A percentile compares a stretch with the other conserved stretches of the same genome.
Evolutionary conservation across 2,113 vertebrate species (phyloP).

Genomic region (Uropsilus gracilis): DNA sequence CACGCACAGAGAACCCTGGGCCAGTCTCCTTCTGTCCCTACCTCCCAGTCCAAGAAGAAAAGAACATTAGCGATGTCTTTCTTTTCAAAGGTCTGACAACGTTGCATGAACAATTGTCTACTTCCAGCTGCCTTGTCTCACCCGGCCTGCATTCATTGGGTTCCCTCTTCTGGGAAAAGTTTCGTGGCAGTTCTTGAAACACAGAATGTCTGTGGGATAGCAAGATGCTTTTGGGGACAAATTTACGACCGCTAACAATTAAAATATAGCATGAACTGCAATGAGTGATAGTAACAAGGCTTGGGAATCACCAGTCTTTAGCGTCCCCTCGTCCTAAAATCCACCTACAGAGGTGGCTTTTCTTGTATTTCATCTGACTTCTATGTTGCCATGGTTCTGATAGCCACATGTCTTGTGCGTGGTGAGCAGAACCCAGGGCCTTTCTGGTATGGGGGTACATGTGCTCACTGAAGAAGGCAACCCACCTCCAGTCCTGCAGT

Average conservation of each 20-base stretch:
- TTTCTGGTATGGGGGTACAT: neutral
- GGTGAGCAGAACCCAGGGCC: neutral
- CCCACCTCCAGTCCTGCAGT: neutral
- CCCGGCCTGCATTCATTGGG: neutral
- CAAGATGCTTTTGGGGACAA: neutral
- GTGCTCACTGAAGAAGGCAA: neutral
- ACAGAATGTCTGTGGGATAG: neutral
- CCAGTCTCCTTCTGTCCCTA: neutral
- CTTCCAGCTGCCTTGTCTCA: neutral
- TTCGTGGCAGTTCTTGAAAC: neutral
- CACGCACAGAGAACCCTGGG: neutral
- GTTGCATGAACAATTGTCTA: no score
- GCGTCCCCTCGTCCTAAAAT: no score
- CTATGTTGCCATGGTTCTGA: neutral
- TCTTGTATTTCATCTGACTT: neutral
- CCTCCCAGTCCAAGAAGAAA: slow-evolving; percentile 56
- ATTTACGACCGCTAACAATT: neutral
- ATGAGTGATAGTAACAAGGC: neutral
- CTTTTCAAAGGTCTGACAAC: slow-evolving; percentile 75
- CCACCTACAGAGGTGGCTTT: neutral
- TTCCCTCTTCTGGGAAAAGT: neutral
- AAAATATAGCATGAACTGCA: neutral
- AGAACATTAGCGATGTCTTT: neutral
- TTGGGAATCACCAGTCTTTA: neutral
- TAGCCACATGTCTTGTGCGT: no score